Evolutionary conservation across 2,888 invertebrate genomes (phyloP).

Genomic region (Aplocera efformata): DNA sequence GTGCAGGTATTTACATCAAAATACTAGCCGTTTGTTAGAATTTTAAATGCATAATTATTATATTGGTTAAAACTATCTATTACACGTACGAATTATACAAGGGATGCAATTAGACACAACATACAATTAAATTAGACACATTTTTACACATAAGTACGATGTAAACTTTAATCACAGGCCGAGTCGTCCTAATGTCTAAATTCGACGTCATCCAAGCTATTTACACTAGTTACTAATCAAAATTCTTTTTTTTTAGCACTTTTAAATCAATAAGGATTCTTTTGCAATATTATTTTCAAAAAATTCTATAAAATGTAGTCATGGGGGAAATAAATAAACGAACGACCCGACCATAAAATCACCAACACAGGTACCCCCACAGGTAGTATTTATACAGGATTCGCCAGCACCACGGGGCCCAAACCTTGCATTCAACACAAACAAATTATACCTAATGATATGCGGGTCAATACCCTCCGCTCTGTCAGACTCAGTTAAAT

Average conservation of each 20-base stretch:
- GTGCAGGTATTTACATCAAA: no score
- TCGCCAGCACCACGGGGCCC: constrained; percentile 44
- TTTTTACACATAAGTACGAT: constrained; percentile 20
- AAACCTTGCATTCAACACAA: constrained; percentile 32
- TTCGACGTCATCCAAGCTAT: no score
- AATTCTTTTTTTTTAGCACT: no score
- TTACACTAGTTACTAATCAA: no score
- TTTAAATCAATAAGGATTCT: no score
- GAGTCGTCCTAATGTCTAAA: constrained; percentile 25
- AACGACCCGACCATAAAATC: constrained; percentile 22
- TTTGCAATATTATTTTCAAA: no score
- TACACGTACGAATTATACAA: constrained; percentile 1
- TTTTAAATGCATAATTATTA: no score
- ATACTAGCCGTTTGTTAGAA: no score
- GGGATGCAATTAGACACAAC: constrained; percentile 14
- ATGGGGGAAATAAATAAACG: neutral
- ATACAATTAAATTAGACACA: constrained; percentile 19
- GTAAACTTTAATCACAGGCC: constrained; percentile 49
- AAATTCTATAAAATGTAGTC: no score
- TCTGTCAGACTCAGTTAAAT: constrained; percentile 54
- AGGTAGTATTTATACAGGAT: constrained; percentile 25
- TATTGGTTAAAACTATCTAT: no score
- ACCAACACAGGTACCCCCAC: constrained; percentile 20
- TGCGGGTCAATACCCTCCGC: constrained; percentile 52
- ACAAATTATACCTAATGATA: constrained; percentile 66